Percentiles rank a stretch among this genome's conserved stretches.
phyloP scores from a whole-genome alignment of 2,888 invertebrate genomes.

The Drosophila meridionalis region DNA sequence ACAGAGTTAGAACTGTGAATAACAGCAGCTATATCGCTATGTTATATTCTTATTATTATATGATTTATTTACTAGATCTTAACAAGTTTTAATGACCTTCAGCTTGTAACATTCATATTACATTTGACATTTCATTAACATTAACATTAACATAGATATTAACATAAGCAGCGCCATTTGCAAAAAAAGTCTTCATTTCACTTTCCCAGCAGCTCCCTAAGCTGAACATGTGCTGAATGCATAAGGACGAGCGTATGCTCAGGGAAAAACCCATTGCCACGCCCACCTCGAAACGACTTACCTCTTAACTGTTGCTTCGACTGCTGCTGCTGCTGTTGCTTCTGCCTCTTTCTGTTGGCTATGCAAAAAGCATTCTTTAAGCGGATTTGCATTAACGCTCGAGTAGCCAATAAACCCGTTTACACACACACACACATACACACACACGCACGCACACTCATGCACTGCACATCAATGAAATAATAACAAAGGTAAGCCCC shows the following conservation, averaged over 20 bases:
- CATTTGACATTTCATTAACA: background rate
- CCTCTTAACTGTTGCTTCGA: background rate
- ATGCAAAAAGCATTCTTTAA: conserved; percentile 46
- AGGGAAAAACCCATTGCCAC: background rate
- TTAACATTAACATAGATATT: background rate
- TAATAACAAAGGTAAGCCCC: conserved; percentile 49
- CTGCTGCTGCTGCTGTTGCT: background rate
- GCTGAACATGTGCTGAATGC: conserved; percentile 25
- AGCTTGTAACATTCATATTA: background rate
- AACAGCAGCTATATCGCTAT: background rate
- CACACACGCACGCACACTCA: background rate
- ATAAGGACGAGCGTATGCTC: conserved; percentile 1
- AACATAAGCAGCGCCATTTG: conserved; percentile 12
- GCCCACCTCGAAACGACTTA: background rate
- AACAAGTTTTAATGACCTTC: background rate
- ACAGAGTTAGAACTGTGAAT: background rate
- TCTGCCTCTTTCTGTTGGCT: conserved; percentile 7
- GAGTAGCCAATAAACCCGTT: conserved; percentile 60
- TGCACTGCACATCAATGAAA: conserved; percentile 26
- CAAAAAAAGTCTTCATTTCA: conserved; percentile 15
- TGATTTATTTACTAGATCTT: background rate
- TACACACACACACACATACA: conserved; percentile 6
- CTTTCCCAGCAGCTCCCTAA: background rate
- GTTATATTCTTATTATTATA: background rate
- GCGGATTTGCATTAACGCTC: conserved; percentile 64